Conservation (phyloP, 2,888 invertebrate genomes). For the Rhopalosiphum nymphaeae region DNA sequence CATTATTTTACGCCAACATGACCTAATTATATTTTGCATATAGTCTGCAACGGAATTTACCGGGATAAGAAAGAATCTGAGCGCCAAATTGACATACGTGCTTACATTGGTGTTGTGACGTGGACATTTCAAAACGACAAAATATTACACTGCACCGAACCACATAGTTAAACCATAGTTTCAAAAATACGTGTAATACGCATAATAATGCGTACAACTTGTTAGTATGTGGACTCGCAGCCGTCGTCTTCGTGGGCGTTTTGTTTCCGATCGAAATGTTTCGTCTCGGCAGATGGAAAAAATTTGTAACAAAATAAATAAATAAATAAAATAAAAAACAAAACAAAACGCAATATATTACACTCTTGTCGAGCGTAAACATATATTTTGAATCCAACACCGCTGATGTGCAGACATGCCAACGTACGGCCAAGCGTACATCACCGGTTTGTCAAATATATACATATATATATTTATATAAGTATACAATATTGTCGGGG, state of each 20-base stretch:
- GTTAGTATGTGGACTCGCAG: not conserved
- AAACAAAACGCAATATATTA: not conserved
- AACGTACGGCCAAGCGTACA: not conserved
- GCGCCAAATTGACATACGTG: not conserved
- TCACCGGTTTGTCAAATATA: not conserved
- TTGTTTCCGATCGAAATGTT: not conserved
- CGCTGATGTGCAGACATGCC: not conserved
- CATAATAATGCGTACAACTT: not conserved
- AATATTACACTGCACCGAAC: not conserved
- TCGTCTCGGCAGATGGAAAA: not conserved
- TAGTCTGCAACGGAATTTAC: not conserved
- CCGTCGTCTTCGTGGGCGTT: conserved; percentile 1
- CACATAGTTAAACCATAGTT: not conserved
- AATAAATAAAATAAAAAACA: not conserved
- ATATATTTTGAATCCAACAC: not conserved
- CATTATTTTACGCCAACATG: not conserved
- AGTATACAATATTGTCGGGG: not conserved
- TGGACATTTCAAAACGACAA: not conserved
- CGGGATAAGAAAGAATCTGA: not conserved
- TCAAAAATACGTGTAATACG: not conserved
- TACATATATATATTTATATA: not conserved
- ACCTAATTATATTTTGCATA: not conserved
- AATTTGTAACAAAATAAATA: not conserved
- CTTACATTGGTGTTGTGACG: not conserved
- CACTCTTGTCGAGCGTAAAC: not conserved